These are phyloP conservation scores for Calyptommatus sinebrachiatus DNA, from an alignment of 2,113 vertebrate genomes.

Conservation along the genomic window DNA sequence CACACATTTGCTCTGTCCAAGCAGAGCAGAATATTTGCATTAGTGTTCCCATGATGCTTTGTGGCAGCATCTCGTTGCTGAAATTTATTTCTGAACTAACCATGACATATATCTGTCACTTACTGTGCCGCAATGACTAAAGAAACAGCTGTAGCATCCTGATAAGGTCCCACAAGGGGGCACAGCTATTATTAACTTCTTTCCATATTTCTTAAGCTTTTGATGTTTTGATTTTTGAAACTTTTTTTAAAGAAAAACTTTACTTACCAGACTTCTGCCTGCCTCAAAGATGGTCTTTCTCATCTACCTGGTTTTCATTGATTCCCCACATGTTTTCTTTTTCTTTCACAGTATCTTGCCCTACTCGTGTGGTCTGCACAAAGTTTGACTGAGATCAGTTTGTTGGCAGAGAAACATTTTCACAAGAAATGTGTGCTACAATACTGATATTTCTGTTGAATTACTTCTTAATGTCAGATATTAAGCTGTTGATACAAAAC, in stretches of 20 bases:
- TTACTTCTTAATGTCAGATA: background rate
- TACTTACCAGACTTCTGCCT: background rate
- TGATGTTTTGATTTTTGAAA: background rate
- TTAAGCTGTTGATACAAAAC: background rate
- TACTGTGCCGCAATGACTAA: background rate
- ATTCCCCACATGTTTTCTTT: background rate
- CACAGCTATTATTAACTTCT: conserved; percentile 1
- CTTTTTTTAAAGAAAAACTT: background rate
- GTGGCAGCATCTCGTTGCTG: conserved; percentile 3
- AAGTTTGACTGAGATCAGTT: conserved; percentile 2
- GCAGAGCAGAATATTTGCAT: background rate
- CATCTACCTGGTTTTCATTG: conserved; percentile 12
- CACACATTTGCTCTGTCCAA: conserved; percentile 19
- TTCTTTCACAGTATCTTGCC: conserved; percentile 1
- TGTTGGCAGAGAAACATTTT: background rate
- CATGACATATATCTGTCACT: conserved; percentile 10
- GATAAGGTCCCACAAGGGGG: conserved; percentile 1
- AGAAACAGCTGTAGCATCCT: conserved; percentile 19
- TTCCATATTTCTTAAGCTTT: background rate
- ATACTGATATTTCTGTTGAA: background rate
- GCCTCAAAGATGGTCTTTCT: background rate
- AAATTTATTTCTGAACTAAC: conserved; percentile 27
- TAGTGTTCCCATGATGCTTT: conserved; percentile 10
- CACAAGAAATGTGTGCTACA: conserved; percentile 24
- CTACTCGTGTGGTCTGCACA: background rate